A percentile compares a stretch with the other conserved stretches of the same genome.
Conservation (phyloP, 2,888 invertebrate species). For the Galerucella nymphaeae region DNA sequence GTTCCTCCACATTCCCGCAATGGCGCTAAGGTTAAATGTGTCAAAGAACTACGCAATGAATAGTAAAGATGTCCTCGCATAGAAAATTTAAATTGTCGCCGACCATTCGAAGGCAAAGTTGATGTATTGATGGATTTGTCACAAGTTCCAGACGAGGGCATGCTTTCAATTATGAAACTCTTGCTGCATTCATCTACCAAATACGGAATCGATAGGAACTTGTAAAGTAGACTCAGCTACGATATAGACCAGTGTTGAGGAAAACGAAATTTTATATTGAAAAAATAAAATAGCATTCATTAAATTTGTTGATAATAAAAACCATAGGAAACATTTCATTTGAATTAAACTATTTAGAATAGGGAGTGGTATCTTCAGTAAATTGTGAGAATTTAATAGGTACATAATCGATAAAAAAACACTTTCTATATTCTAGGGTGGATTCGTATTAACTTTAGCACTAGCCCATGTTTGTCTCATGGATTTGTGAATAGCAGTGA, state of each 20-base stretch:
- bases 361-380: too few relatives aligned
- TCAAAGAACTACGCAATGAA: constrained; percentile 20
- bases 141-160: constrained; percentile 44
- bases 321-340: too few relatives aligned
- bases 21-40: constrained; percentile 27
- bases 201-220: constrained; percentile 45
- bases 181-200: constrained; percentile 43
- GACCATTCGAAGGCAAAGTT: constrained; percentile 29
- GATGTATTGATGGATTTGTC: constrained; percentile 45
- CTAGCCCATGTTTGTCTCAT: too few relatives aligned
- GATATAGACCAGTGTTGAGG: constrained; percentile 1
- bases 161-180: constrained; percentile 44
- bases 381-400: too few relatives aligned
- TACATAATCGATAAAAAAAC: too few relatives aligned
- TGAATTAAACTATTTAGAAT: too few relatives aligned
- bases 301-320: too few relatives aligned
- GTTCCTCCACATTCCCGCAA: background rate
- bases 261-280: background rate
- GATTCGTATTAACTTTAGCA: too few relatives aligned
- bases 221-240: background rate
- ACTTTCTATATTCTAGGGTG: too few relatives aligned
- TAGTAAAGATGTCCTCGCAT: constrained; percentile 27
- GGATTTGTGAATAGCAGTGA: too few relatives aligned
- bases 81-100: constrained; percentile 32
- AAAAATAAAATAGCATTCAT: too few relatives aligned